phyloP scores from a whole-genome alignment of 1,140 invertebrate species.

The Formica selysi region DNA sequence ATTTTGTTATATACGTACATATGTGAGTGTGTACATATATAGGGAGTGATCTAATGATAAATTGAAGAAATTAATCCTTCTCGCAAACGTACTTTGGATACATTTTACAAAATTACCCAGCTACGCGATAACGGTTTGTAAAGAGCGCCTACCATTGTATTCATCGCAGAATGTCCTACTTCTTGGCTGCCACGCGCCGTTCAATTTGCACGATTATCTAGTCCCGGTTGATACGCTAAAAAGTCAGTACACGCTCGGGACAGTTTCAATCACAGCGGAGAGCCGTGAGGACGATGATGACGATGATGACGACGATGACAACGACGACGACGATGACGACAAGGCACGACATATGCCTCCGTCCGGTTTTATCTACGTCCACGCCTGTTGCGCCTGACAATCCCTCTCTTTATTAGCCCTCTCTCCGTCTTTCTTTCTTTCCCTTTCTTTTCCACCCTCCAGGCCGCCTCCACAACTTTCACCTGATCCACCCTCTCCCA shows the following conservation, averaged over 20 bases:
- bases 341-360: constrained; percentile 12
- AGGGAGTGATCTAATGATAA: background rate
- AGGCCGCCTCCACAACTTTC: background rate
- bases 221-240: constrained; percentile 19
- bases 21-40: no score
- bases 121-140: constrained; percentile 4
- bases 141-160: background rate
- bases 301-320: background rate
- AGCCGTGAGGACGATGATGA: background rate
- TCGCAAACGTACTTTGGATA: background rate
- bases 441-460: background rate
- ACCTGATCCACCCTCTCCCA: constrained; percentile 11
- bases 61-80: background rate
- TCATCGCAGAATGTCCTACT: constrained; percentile 26
- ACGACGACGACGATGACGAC: background rate
- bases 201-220: constrained; percentile 60
- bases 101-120: constrained; percentile 31
- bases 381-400: constrained; percentile 36
- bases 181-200: constrained; percentile 36
- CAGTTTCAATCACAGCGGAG: constrained; percentile 31
- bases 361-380: constrained; percentile 30
- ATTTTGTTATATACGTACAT: no score
- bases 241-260: constrained; percentile 35
- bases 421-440: background rate
- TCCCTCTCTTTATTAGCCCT: constrained; percentile 41